A percentile compares a stretch with the other conserved stretches of the same genome.
phyloP scores from a whole-genome alignment of 2,113 vertebrate genomes.

The Trematomus loennbergii region DNA sequence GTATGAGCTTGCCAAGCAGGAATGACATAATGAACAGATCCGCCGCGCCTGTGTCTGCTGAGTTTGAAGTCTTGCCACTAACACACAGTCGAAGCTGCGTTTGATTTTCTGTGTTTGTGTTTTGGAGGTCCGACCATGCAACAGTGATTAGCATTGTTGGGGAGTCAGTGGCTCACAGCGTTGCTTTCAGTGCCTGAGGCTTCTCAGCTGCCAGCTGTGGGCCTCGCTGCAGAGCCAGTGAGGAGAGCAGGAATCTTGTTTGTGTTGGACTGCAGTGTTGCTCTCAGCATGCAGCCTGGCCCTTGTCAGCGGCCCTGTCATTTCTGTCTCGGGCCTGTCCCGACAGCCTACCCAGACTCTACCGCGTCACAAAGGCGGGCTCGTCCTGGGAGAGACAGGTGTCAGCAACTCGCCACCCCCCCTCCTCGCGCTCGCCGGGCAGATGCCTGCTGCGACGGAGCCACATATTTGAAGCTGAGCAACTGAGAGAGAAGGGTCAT shows the following conservation, averaged over 20 bases:
- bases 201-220: slow-evolving; percentile 58
- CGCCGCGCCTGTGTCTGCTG: slow-evolving; percentile 8
- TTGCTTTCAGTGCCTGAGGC: slow-evolving; percentile 32
- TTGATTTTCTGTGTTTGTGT: slow-evolving; percentile 38
- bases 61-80: slow-evolving; percentile 35
- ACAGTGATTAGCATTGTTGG: slow-evolving; percentile 40
- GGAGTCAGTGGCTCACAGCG: slow-evolving; percentile 8
- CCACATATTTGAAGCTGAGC: slow-evolving; percentile 62
- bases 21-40: slow-evolving; percentile 53
- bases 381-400: slow-evolving; percentile 74
- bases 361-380: slow-evolving; percentile 60
- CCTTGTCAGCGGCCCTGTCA: slow-evolving; percentile 68
- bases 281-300: slow-evolving; percentile 65
- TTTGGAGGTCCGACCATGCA: slow-evolving; percentile 31
- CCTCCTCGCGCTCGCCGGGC: slow-evolving; percentile 16
- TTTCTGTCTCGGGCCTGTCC: slow-evolving; percentile 60
- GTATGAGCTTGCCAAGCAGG: slow-evolving; percentile 40
- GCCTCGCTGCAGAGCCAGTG: slow-evolving; percentile 41
- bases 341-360: slow-evolving; percentile 52
- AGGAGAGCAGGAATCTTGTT: slow-evolving; percentile 54
- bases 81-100: slow-evolving; percentile 18
- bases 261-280: slow-evolving; percentile 58
- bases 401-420: slow-evolving; percentile 53
- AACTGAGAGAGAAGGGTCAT: slow-evolving; percentile 62
- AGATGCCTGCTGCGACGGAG: slow-evolving; percentile 61